Conservation (phyloP, 2,113 vertebrate genomes). For the Epinephelus lanceolatus region DNA sequence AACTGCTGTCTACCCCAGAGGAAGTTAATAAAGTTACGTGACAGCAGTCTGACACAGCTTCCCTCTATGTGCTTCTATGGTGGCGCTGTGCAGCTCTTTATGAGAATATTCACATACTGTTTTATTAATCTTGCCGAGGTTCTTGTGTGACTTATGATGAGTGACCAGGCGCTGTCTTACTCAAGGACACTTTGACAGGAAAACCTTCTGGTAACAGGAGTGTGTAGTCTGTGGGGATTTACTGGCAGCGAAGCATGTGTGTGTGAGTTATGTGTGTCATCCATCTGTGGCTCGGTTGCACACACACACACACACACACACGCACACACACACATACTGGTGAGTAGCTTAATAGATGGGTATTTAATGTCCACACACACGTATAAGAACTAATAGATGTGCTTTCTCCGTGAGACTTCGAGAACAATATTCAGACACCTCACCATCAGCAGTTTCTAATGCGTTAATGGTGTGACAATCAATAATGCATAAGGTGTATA, state of each 20-base stretch:
- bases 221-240: conserved; percentile 73
- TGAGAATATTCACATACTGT: conserved; percentile 23
- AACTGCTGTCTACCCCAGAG: neutral
- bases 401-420: conserved; percentile 62
- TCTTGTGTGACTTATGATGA: conserved; percentile 59
- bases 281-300: conserved; percentile 57
- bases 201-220: conserved; percentile 74
- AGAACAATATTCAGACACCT: conserved; percentile 58
- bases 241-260: conserved; percentile 59
- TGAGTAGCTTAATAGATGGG: conserved; percentile 45
- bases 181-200: conserved; percentile 78
- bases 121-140: conserved; percentile 50
- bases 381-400: conserved; percentile 70
- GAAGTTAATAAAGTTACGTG: conserved; percentile 5
- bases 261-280: conserved; percentile 67
- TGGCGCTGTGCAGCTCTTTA: neutral
- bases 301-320: conserved; percentile 3
- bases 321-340: conserved; percentile 15
- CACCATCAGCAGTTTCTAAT: conserved; percentile 33
- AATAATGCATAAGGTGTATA: conserved; percentile 68
- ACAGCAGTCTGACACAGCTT: neutral
- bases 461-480: conserved; percentile 56
- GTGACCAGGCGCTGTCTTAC: conserved; percentile 69
- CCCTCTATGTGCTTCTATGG: neutral
- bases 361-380: conserved; percentile 64